Base-by-base conservation (phyloP, 2,888 invertebrate species). In the Calameuta filiformis region DNA sequence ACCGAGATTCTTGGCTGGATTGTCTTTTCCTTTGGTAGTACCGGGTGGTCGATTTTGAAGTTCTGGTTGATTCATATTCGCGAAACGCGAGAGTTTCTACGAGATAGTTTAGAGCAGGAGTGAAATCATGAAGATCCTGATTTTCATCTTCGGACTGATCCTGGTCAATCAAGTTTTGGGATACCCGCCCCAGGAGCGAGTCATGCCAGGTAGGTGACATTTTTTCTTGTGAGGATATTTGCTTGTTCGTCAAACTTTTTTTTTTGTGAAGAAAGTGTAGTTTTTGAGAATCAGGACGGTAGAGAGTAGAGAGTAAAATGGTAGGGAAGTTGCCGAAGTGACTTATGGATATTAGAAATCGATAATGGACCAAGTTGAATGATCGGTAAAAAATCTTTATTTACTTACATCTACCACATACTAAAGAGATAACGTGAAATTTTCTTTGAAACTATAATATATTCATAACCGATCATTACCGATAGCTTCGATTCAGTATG, bases 171-270 rank as follows among this genome's bases (percentile, higher is more conserved):
- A 81, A 81, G 89, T 88, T 83, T 84, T 88, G 81, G 90, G 90
- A 89, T 91, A 90, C 83, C 89, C 89, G 37, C 87, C 89, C 77
- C 90, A 90, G 84, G 88, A 87, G 75, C 87, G 88, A 82, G 85
- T 88, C 35, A 88, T 85, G 85, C 84, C 88, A 89, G 90, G 90
- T 90, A 81, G 77, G 87, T 83, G 56, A 12, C 56, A 23, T 23
- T 23, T 56, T 6, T 23, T 23, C 0, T 56, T 9, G 34, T 68
- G 1, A 0, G 1, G 1, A 23, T 34, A 33, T 31, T 11, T 34
- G 9, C 6, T 11, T 12, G 3, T 12, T 11, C 9, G 35, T 34
- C n/a, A 11, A 35, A 4, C 2, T 30, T 34, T 35, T 75, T 34
- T 33, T 1, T 12, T 12, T 35, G 33, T 30, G 31, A 9, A 23